A percentile compares a stretch with the other conserved stretches of the same genome.
phyloP scores from a whole-genome alignment of 2,797 vertebrate species.

The Takifugu ocellatus region DNA sequence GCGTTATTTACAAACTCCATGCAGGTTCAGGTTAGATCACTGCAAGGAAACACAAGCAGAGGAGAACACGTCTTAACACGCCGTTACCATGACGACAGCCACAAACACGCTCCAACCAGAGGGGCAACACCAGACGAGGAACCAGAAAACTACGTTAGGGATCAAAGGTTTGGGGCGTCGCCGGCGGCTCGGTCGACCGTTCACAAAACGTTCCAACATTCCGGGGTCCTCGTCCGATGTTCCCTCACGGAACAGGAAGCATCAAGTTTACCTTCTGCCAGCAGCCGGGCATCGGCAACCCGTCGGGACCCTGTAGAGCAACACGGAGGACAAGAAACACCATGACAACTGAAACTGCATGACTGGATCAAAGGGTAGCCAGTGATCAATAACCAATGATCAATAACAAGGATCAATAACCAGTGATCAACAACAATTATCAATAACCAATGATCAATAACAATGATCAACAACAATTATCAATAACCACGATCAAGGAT shows the following conservation, averaged over 20 bases:
- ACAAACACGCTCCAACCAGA: not conserved
- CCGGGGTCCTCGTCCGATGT: not conserved
- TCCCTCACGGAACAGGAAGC: slow-evolving; percentile 17
- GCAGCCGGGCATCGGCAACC: slow-evolving; percentile 98
- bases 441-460: too few relatives aligned
- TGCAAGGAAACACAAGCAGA: slow-evolving; percentile 83
- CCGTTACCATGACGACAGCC: too few relatives aligned
- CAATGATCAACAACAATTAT: too few relatives aligned
- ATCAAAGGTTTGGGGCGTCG: too few relatives aligned
- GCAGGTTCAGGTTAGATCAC: slow-evolving; percentile 97
- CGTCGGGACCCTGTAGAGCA: slow-evolving; percentile 90
- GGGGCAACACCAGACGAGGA: not conserved
- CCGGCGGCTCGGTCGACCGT: too few relatives aligned
- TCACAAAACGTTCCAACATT: too few relatives aligned
- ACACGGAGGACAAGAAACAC: slow-evolving; percentile 17
- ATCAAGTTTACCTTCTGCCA: slow-evolving; percentile 92
- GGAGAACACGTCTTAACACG: slow-evolving; percentile 40
- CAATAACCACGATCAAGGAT: too few relatives aligned
- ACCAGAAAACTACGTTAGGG: too few relatives aligned
- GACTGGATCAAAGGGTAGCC: too few relatives aligned
- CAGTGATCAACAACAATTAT: too few relatives aligned
- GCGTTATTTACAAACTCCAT: slow-evolving; percentile 98
- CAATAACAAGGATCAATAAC: too few relatives aligned
- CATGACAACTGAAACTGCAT: slow-evolving; percentile 27
- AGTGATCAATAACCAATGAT: too few relatives aligned